Base-by-base conservation (phyloP, 2,113 vertebrate genomes). In the Stercorarius parasiticus region DNA sequence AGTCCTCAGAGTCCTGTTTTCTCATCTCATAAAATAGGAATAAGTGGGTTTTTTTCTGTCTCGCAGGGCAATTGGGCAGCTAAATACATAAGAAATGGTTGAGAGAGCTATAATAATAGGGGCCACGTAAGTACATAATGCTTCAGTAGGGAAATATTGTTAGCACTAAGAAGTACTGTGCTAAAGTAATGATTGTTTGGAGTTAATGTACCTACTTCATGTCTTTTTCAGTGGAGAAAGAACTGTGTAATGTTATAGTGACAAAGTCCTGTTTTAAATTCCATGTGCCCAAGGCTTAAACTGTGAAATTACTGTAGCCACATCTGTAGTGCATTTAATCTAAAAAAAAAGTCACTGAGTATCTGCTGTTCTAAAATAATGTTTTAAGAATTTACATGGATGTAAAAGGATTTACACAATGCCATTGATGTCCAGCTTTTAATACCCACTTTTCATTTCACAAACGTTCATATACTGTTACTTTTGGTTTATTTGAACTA, bases 261-360 rank as follows among this genome's bases (percentile, higher is more conserved):
- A 56, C 1, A 0, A 93, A 89, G 70, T 82, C 93, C 59, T 87
- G 61, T 56, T 96, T 91, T 92, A 92, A 95, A 92, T 89, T 94
- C 73, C 29, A 7, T 40, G 20, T 82, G 91, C 34, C 40, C 40
- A 70, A 79, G 66, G 56, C 27, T 95, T 95, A 89, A 95, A 79
- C 80, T 82, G 61, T 94, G 70, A 95, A 95, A 94, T 96, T 94
- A 85, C 61, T 76, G 34, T 79, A 91, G 77, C 61, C 94, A 87
- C 86, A 91, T 89, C 81, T 95, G 93, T 45, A 89, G 43, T 85
- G 34, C 17, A 91, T 95, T 95, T 82, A 80, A 72, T 53, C n/a
- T 93, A 32, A 71, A 84, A 52, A 52, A 91, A 91, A 93, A 67
- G 26, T 45, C 56, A 79, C 56, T 42, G 36, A 42, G 49, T 93